Evolutionary conservation across 2,888 invertebrate species (phyloP), one percentile per base, ranked within the genome.

Genomic region (Chymomyza caudatula): DNA sequence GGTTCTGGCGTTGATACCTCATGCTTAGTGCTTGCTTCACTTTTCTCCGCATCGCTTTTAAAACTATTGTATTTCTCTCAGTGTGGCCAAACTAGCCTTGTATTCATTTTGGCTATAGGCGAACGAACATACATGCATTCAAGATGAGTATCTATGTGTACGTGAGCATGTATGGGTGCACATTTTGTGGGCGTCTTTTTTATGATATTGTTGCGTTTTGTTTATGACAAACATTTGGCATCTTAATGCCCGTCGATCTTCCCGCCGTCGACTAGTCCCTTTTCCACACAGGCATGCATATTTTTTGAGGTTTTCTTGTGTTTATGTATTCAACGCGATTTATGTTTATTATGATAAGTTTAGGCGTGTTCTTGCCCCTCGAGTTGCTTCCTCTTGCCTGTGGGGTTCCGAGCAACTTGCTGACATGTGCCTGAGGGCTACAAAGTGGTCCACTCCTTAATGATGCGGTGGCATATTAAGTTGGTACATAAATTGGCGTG

Each of bases 301-400:
- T 67, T 54, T 67, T 52, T 57, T n/a, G 56, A 15, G 15, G 11
- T 13, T 56, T 15, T 19, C 51, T 29, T 37, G 29, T 37, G 29
- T 37, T 37, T 22, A 57, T 55, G 69, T 74, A 73, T 76, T 82
- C 75, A 71, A 71, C 49, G 60, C 73, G 73, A 63, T 75, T 78
- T 68, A 75, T 75, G 77, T 78, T 80, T 78, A 84, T 82, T 77
- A 84, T 80, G 85, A 77, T 73, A 77, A 80, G 74, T 75, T 78
- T 82, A 78, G 79, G 79, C 68, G 67, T 70, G 61, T 78, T 76
- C 73, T 67, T 75, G 77, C 76, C 71, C 54, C 5, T n/a, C 37
- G 23, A 4, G 56, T 47, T 71, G 71, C 66, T 66, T 66, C 49
- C 55, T 66, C 44, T 57, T 29, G 19, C 29, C 29, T 37, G 2